A percentile compares a stretch with the other conserved stretches of the same genome.
Conservation (phyloP, 2,797 vertebrate species). For the Chaetophractus vellerosus region DNA sequence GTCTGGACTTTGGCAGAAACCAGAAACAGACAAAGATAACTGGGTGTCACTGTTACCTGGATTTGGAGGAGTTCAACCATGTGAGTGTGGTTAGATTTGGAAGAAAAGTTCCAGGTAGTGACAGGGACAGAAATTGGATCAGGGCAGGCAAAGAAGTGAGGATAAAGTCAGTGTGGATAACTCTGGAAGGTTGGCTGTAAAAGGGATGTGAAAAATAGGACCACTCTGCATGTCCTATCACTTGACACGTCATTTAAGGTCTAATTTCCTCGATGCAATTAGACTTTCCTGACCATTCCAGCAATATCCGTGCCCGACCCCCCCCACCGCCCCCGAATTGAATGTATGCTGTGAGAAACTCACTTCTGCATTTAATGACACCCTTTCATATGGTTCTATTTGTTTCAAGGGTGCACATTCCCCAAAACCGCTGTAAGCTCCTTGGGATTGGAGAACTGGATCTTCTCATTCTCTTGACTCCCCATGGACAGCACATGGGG, state of each 20-base stretch:
- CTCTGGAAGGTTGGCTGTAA: not conserved
- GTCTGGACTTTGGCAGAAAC: not conserved
- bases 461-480: too few relatives aligned
- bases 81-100: accelerated
- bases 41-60: accelerated
- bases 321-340: not conserved
- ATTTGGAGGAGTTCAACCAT: not conserved
- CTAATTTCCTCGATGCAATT: not conserved
- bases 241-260: accelerated
- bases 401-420: too few relatives aligned
- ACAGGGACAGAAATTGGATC: not conserved
- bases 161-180: not conserved
- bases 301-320: too few relatives aligned
- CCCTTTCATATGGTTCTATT: not conserved
- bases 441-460: accelerated
- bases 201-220: not conserved
- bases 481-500: not conserved
- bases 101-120: not conserved
- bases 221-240: accelerated
- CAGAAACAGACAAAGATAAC: not conserved
- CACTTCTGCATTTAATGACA: accelerated
- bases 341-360: not conserved
- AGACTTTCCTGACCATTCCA: not conserved
- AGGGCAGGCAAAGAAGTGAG: too few relatives aligned
- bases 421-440: not conserved